Conservation (phyloP, 2,113 vertebrate genomes). For the Dicrurus megarhynchus region DNA sequence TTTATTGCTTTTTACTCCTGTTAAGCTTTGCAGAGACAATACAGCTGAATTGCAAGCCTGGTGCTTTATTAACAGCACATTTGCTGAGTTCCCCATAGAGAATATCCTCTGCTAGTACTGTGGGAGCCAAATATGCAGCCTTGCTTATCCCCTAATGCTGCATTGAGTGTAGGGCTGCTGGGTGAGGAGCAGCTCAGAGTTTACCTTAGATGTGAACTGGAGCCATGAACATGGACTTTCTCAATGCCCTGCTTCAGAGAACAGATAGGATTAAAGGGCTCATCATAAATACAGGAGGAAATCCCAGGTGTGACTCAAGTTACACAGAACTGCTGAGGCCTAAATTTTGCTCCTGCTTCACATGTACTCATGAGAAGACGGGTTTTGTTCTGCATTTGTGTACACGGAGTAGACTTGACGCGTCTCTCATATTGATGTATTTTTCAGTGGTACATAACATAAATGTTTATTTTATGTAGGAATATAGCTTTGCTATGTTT, state of each 20-base stretch:
- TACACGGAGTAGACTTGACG: background rate
- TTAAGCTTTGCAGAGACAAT: background rate
- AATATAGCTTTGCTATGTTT: background rate
- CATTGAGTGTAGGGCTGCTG: background rate
- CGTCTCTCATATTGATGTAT: background rate
- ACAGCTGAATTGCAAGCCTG: background rate
- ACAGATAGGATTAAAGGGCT: background rate
- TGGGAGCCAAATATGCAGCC: background rate
- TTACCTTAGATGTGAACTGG: background rate
- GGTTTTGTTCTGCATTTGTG: background rate
- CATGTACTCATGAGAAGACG: background rate
- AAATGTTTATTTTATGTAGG: background rate
- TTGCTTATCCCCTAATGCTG: background rate
- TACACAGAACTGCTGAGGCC: background rate
- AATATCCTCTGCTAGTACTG: background rate
- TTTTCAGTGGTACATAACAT: background rate
- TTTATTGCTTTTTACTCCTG: slow-evolving; percentile 1
- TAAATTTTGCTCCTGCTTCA: background rate
- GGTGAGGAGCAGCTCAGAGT: background rate
- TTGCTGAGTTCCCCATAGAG: background rate
- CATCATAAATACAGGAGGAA: background rate
- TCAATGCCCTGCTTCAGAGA: background rate
- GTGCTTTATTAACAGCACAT: background rate
- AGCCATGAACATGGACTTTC: background rate
- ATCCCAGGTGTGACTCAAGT: background rate